phyloP scores from a whole-genome alignment of 2,888 invertebrate genomes.

The Clitarchus hookeri region DNA sequence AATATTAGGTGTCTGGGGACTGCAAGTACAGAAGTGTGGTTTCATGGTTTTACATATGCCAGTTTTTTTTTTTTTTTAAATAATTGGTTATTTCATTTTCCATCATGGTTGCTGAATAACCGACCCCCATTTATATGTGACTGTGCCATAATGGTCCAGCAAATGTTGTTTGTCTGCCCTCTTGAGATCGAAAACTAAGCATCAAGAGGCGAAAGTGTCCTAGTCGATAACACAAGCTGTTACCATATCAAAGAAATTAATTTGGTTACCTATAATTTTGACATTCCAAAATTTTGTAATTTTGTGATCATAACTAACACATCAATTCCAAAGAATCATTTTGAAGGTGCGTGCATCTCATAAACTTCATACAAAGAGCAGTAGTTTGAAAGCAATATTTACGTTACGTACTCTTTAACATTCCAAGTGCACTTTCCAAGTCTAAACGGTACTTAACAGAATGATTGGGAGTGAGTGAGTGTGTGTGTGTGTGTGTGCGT shows the following conservation, averaged over 20 bases:
- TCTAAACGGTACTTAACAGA: background rate
- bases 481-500: background rate
- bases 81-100: background rate
- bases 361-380: background rate
- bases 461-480: background rate
- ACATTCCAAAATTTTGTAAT: background rate
- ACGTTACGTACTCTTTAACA: background rate
- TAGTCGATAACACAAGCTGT: slow-evolving; percentile 5
- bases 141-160: slow-evolving; percentile 5
- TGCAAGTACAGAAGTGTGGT: no score
- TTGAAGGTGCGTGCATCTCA: background rate
- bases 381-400: background rate
- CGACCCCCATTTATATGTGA: background rate
- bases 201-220: no score
- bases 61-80: background rate
- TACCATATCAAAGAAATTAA: background rate
- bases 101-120: background rate
- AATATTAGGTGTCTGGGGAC: background rate
- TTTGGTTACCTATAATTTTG: background rate
- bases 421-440: slow-evolving; percentile 7
- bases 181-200: no score
- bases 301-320: background rate
- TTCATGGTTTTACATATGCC: background rate
- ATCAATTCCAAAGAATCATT: background rate
- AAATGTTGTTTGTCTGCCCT: no score